Percentiles rank a stretch among this genome's conserved stretches.
phyloP scores from a whole-genome alignment of 1,140 invertebrate species.

The Apolygus lucorum region DNA sequence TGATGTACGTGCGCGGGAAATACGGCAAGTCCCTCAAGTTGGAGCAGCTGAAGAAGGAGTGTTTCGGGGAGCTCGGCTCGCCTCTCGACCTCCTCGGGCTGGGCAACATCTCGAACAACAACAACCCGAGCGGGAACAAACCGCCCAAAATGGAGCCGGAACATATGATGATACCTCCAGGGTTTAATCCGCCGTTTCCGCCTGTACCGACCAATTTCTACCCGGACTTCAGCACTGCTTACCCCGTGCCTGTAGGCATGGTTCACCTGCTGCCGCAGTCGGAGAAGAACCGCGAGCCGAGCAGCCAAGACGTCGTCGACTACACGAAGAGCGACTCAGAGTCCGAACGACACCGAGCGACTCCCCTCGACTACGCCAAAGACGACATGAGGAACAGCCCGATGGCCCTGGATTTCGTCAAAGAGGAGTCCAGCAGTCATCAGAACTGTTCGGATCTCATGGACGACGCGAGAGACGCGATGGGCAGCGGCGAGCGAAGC shows the following conservation, averaged over 20 bases:
- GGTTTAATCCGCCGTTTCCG: conserved; percentile 52
- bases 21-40: conserved; percentile 82
- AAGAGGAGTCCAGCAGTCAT: conserved; percentile 29
- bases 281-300: conserved; percentile 50
- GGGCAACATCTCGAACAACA: conserved; percentile 50
- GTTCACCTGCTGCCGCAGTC: conserved; percentile 66
- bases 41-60: conserved; percentile 76
- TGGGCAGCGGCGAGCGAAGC: background rate
- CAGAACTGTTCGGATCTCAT: conserved; percentile 27
- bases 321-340: conserved; percentile 17
- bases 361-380: conserved; percentile 29
- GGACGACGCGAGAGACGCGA: conserved; percentile 10
- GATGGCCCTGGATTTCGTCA: conserved; percentile 31
- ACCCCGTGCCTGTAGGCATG: conserved; percentile 74
- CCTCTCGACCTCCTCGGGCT: conserved; percentile 59
- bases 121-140: conserved; percentile 55
- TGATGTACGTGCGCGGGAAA: conserved; percentile 88
- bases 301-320: conserved; percentile 17
- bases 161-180: conserved; percentile 37
- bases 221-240: conserved; percentile 65
- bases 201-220: conserved; percentile 57
- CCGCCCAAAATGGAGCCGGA: conserved; percentile 37
- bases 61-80: conserved; percentile 54
- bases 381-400: conserved; percentile 31
- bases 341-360: conserved; percentile 22